Evolutionary conservation across 2,797 vertebrate genomes (phyloP).

Genomic region (Vespertilio murinus): DNA sequence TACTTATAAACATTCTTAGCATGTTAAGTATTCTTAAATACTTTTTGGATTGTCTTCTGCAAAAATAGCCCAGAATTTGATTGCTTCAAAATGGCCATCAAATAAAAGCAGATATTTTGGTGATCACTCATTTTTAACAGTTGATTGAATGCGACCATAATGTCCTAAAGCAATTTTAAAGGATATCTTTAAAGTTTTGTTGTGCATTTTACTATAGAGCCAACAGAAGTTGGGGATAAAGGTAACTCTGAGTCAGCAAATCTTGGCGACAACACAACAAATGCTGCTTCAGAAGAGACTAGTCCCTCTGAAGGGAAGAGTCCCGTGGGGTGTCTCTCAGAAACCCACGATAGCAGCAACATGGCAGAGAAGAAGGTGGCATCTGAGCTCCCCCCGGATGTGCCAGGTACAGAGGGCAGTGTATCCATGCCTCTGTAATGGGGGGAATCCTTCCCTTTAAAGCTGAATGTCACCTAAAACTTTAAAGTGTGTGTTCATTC

Average conservation of each 20-base stretch:
- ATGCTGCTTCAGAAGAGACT: constrained; percentile 82
- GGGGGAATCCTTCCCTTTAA: constrained; percentile 80
- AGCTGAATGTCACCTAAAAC: constrained; percentile 79
- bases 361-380: constrained; percentile 86
- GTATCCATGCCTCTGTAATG: constrained; percentile 84
- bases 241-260: constrained; percentile 85
- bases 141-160: constrained; percentile 72
- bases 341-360: constrained; percentile 83
- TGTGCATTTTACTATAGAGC: constrained; percentile 86
- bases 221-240: constrained; percentile 89
- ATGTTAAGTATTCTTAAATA: constrained; percentile 38
- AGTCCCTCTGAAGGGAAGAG: constrained; percentile 84
- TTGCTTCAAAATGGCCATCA: constrained; percentile 29
- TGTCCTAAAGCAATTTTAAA: constrained; percentile 76
- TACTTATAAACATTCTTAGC: constrained; percentile 44
- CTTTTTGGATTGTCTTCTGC: constrained; percentile 6
- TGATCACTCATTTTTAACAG: constrained; percentile 54
- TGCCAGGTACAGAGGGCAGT: constrained; percentile 90
- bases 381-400: constrained; percentile 86
- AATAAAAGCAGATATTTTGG: background rate
- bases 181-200: constrained; percentile 85
- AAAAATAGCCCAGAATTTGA: constrained; percentile 33
- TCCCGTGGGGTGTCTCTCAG: constrained; percentile 83
- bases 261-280: constrained; percentile 85
- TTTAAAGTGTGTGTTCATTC: constrained; percentile 70